A percentile compares a stretch with the other conserved stretches of the same genome.
Evolutionary conservation across 2,113 vertebrate genomes (phyloP).

Genomic region (Nanger granti): DNA sequence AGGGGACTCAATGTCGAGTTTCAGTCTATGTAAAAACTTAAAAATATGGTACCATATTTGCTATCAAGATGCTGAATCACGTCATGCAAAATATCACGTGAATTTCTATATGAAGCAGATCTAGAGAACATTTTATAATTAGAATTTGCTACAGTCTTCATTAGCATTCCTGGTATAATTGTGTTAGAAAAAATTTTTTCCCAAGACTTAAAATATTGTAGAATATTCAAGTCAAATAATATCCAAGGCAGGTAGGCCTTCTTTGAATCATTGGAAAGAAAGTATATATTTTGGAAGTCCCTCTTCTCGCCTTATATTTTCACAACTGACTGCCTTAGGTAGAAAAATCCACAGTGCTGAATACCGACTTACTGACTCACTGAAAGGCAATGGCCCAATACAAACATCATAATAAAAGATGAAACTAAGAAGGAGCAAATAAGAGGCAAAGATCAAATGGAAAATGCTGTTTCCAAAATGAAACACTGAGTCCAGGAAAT

Average conservation of each 20-base stretch:
- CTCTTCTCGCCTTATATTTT: background rate
- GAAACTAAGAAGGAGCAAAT: conserved; percentile 30
- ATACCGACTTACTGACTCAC: conserved; percentile 24
- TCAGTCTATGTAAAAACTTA: background rate
- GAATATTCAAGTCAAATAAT: background rate
- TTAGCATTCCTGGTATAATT: background rate
- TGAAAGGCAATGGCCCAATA: conserved; percentile 26
- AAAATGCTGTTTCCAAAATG: conserved; percentile 52
- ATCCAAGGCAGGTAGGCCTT: background rate
- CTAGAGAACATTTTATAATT: background rate
- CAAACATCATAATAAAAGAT: conserved; percentile 40
- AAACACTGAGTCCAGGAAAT: conserved; percentile 38
- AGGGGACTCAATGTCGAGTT: background rate
- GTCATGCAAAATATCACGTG: background rate
- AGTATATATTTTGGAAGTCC: background rate
- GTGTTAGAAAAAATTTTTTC: background rate
- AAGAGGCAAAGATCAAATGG: conserved; percentile 35
- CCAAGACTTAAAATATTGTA: background rate
- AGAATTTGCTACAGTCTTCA: background rate
- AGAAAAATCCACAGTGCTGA: background rate
- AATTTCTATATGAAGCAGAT: background rate
- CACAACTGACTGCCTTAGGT: background rate
- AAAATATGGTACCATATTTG: background rate
- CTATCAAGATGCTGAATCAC: background rate
- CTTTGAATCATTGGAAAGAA: background rate